Conservation (phyloP, 1,140 invertebrate genomes). For the Neodiprion fabricii region DNA sequence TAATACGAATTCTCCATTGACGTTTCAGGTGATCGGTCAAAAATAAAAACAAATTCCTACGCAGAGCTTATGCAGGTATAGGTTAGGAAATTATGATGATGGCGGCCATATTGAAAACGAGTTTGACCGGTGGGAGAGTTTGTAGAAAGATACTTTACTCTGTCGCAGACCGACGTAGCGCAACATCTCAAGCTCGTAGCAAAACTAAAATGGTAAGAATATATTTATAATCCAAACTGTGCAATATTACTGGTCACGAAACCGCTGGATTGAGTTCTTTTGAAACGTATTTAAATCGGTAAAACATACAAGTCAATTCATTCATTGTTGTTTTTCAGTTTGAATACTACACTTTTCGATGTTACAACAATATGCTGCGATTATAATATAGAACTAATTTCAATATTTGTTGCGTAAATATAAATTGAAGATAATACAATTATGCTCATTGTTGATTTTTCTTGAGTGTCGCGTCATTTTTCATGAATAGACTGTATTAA, state of each 20-base stretch:
- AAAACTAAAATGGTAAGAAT: background rate
- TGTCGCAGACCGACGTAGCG: background rate
- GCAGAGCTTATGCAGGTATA: background rate
- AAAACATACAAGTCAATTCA: too few species aligned
- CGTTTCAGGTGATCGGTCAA: background rate
- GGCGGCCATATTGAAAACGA: conserved; percentile 1
- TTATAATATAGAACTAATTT: too few species aligned
- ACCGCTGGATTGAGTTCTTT: too few species aligned
- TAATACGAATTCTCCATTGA: too few species aligned
- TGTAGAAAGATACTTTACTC: background rate
- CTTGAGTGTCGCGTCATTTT: background rate
- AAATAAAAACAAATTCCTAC: background rate
- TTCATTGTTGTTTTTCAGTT: background rate
- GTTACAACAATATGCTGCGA: background rate
- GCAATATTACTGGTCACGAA: too few species aligned
- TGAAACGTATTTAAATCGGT: too few species aligned
- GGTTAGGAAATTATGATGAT: background rate
- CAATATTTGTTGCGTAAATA: too few species aligned
- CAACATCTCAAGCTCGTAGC: background rate
- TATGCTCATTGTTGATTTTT: background rate
- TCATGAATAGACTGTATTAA: background rate
- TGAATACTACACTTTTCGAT: background rate
- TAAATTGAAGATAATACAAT: too few species aligned
- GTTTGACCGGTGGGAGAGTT: background rate
- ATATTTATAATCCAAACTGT: too few species aligned